Conservation (phyloP, 2,888 invertebrate genomes). For the Limnephilus lunatus region DNA sequence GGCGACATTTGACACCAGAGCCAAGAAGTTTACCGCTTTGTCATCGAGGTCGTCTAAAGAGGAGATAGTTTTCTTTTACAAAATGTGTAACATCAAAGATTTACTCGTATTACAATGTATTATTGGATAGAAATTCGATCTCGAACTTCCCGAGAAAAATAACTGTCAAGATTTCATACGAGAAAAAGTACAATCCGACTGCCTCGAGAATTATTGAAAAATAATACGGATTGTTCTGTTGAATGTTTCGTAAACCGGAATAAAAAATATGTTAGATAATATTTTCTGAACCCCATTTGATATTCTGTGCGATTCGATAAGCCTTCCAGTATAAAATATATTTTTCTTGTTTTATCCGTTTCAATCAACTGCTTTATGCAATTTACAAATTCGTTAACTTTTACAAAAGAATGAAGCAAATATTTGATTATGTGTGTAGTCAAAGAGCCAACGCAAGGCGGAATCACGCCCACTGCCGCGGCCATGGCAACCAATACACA, state of each 20-base stretch:
- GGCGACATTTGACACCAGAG: not conserved
- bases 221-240: not conserved
- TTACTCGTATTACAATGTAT: not conserved
- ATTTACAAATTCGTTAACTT: not conserved
- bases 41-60: not conserved
- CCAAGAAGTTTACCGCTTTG: not conserved
- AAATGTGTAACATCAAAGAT: not conserved
- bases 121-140: not conserved
- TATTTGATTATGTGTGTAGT: not conserved
- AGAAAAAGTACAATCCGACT: not conserved
- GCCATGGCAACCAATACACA: conserved; percentile 26
- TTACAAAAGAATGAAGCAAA: not conserved
- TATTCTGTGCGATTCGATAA: not conserved
- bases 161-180: not conserved
- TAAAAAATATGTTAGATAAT: not conserved
- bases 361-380: not conserved
- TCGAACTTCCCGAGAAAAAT: not conserved
- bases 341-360: not conserved
- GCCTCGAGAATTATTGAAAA: not conserved
- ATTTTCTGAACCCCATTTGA: not conserved
- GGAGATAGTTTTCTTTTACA: not conserved
- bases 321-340: not conserved
- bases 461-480: not conserved
- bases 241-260: not conserved
- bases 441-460: not conserved